phyloP scores from a whole-genome alignment of 2,113 vertebrate species.

The Vireo altiloquus region DNA sequence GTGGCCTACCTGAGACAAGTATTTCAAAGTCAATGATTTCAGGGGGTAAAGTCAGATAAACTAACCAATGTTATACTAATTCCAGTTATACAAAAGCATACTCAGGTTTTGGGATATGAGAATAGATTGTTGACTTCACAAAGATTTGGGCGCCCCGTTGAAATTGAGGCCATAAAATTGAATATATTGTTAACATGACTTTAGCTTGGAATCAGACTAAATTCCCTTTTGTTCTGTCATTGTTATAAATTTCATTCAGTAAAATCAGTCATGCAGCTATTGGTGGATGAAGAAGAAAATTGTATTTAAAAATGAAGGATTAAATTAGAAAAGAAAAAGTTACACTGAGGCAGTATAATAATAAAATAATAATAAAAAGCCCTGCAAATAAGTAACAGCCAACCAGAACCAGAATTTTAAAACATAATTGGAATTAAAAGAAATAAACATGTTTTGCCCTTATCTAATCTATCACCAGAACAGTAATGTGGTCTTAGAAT shows the following conservation, averaged over 20 bases:
- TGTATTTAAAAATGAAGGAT: slow-evolving; percentile 9
- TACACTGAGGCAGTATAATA: not conserved
- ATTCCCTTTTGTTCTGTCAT: slow-evolving; percentile 23
- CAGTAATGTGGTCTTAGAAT: slow-evolving; percentile 10
- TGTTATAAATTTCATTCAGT: slow-evolving; percentile 27
- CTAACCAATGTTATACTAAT: not conserved
- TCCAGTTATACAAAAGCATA: not conserved
- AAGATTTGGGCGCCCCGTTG: not conserved
- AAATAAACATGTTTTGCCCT: not conserved
- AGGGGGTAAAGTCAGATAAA: not conserved
- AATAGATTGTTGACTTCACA: not conserved
- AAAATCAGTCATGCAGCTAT: slow-evolving; percentile 37
- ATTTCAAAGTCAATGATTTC: not conserved
- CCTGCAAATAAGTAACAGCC: not conserved
- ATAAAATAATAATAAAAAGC: not conserved
- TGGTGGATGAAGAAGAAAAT: not conserved
- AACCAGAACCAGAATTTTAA: not conserved
- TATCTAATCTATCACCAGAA: slow-evolving; percentile 19
- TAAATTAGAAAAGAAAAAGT: slow-evolving; percentile 21
- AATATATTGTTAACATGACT: slow-evolving; percentile 22
- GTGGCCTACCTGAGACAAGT: not conserved
- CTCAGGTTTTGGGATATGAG: not conserved
- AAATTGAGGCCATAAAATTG: not conserved
- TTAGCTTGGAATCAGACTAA: not conserved
- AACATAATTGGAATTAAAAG: slow-evolving; percentile 25